Base-by-base conservation (phyloP, 1,140 invertebrate genomes). In the Drosophila lacertosa region DNA sequence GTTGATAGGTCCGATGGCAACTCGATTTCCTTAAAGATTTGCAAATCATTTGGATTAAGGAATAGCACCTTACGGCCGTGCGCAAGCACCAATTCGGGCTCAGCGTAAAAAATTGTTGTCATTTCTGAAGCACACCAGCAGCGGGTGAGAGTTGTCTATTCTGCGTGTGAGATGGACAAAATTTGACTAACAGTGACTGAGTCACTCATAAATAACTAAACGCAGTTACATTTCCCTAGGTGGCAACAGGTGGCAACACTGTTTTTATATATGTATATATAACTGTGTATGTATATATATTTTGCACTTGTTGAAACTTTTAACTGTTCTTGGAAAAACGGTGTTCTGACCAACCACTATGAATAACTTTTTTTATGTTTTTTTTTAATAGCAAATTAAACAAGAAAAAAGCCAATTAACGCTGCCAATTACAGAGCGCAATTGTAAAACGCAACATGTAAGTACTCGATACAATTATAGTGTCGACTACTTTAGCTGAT, bases 11-110 rank as follows among this genome's bases (percentile, higher is more conserved):
- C 86, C 2, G 74, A 58, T 2, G 89, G 86, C 4, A 91, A 35
- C 18, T 74, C 55, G 15, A 91, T 74, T n/a, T 90, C 83, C 51
- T 91, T 91, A 29, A 90, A 91, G n/a, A 91, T 90, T 77, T 91
- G 89, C 53, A 90, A 66, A 47, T 91, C 89, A 55, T 86, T 67
- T 16, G 89, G 89, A 70, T 91, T 91, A 3, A 91, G 66, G 48
- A 90, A 91, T 9, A 91, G 67, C 22, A 90, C 73, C 37, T 76
- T 79, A 39, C 70, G 84, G 39, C 77, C 86, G 4, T 83, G 75
- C 9, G 73, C 75, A 60, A 91, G 53, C 20, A 91, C 69, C 18
- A 91, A 40, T 42, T 91, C 89, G 4, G 89, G 89, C 1, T 88
- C 81, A 3, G 64, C 47, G 62, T 78, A 90, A 44, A 88, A 84